Evolutionary conservation across 2,797 vertebrate species (phyloP), one percentile per base, ranked within the genome.

Genomic region (Carduelis carduelis): DNA sequence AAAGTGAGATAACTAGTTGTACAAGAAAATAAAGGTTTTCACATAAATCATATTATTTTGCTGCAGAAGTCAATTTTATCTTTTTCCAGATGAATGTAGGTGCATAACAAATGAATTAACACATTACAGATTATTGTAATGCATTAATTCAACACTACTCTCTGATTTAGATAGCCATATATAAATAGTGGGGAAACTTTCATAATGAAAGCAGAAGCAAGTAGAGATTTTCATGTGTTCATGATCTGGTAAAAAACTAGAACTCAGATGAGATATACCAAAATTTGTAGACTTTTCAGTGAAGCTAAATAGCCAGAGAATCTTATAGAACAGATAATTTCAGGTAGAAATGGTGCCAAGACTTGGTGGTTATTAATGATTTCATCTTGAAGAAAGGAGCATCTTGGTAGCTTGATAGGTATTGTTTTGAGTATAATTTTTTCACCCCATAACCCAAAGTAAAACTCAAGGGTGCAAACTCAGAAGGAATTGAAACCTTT

Each of bases 171-270:
- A 13, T 79, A 37, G 44, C 47, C 74, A 35, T 2, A 1, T 74
- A 32, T 71, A 91, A 80, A 72, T 55, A 43, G 14, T 44, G 32
- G 37, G 77, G 30, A 64, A 88, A 44, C 14, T 92, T 96, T 95
- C 72, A 79, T 89, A 90, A 69, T 39, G 69, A 93, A 96, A 95
- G 92, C 43, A 93, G 84, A 96, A 96, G 87, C 72, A 86, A 52
- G 20, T 57, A 41, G 50, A 39, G 14, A 27, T 60, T 72, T 89
- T 81, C 14, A 23, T 35, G 39, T 77, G 63, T 71, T 93, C 72
- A 22, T 57, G 21, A 71, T 56, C 28, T 57, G 28, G 47, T 76
- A 23, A 47, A 95, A 70, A 87, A 46, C 28, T 46, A 64, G 39
- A 83, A 64, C 24, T 61, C 39, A 65, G 20, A 43, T 32, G 24